Base-by-base conservation (phyloP, 1,140 invertebrate genomes). In the Nylanderia fulva region DNA sequence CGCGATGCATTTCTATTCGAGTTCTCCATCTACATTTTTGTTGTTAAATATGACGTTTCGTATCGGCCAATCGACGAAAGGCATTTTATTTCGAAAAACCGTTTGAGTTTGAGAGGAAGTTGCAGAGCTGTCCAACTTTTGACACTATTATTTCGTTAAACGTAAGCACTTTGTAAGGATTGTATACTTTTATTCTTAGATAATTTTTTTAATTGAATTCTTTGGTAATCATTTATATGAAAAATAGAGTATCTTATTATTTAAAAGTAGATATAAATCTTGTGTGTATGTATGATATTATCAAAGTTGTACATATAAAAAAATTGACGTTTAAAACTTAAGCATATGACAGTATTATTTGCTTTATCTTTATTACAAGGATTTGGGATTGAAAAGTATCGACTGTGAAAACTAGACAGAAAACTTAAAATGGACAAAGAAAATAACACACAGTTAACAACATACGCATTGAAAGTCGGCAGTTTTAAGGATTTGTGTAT, bases 401-500 rank as follows among this genome's bases (percentile, higher is more conserved):
- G 18, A 33, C 8, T 76, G 4, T 61, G 36, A 48, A 48, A 48
- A 48, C 15, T 48, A 5, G 45, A 48, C 45, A 48, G 13, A 15
- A 45, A 48, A 18, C 11, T 56, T 5, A 1, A 2, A 79, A 68
- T 24, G 21, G 63, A 68, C 0, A 68, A 79, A 18, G 61, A 54
- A 79, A 76, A 48, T 27, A 8, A 36, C 2, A 54, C 63, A 8
- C 24, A 72, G 29, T 63, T 42, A 15, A 27, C 48, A 66, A 8
- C 24, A 9, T 18, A 29, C 15, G 29, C 45, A 66, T 76, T 54
- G 11, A 84, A 85, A 45, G 36, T 58, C 9, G 89, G 36, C 21
- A 86, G 33, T 88, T 68, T 89, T 13, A 90, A 90, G 24, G 58
- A 75, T 33, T 58, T 91, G 54, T 60, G 75, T 21, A 85, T 91